Conservation (phyloP, 1,140 invertebrate species). For the Leptinotarsa undecemlineata region DNA sequence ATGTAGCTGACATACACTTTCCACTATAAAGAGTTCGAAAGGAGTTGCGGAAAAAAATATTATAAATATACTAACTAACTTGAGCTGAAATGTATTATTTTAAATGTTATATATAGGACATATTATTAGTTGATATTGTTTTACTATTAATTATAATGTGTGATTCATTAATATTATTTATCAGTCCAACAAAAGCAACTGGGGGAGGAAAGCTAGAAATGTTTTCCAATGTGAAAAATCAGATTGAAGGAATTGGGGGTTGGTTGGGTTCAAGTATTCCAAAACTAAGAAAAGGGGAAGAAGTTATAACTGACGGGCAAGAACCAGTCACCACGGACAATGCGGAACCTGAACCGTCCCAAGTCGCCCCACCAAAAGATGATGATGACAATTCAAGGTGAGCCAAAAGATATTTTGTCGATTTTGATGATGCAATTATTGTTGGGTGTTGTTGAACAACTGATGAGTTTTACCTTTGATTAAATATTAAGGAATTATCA, state of each 20-base stretch:
- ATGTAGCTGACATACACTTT: too few species aligned
- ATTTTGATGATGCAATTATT: conserved; percentile 2
- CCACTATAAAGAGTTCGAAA: too few species aligned
- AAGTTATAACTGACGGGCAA: conserved; percentile 51
- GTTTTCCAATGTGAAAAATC: conserved; percentile 79
- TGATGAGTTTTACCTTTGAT: background rate
- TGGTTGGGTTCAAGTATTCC: conserved; percentile 77
- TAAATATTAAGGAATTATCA: too few species aligned
- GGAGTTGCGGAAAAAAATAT: too few species aligned
- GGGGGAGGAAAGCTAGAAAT: conserved; percentile 75
- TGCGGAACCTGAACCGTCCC: conserved; percentile 55
- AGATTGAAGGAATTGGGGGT: conserved; percentile 78
- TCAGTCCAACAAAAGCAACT: conserved; percentile 62
- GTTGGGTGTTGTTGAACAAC: background rate
- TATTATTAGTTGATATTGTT: too few species aligned
- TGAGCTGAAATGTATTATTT: too few species aligned
- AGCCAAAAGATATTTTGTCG: conserved; percentile 41
- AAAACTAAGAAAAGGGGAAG: conserved; percentile 67
- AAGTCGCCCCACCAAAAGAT: conserved; percentile 61
- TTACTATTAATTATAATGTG: background rate
- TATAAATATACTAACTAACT: too few species aligned
- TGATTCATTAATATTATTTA: background rate
- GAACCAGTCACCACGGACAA: conserved; percentile 54
- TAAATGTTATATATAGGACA: too few species aligned
- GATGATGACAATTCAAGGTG: conserved; percentile 84